phyloP scores from a whole-genome alignment of 2,113 vertebrate genomes.

The Echinops telfairi region DNA sequence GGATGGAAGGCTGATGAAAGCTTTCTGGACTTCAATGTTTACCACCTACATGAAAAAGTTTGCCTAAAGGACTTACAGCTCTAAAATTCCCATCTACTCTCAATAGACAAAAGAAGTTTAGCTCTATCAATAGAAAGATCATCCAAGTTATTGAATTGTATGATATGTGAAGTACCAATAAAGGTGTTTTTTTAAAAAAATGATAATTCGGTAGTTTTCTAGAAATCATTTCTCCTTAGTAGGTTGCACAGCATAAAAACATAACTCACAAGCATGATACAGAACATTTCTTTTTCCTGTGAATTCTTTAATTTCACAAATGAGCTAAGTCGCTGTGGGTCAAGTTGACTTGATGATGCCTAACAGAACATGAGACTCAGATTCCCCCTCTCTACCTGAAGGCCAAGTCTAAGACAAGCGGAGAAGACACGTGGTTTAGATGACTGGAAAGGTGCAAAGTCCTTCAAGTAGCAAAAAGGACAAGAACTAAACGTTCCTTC shows the following conservation, averaged over 20 bases:
- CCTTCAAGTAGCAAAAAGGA: background rate
- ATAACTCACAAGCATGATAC: background rate
- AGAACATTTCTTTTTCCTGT: background rate
- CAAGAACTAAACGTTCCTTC: conserved; percentile 4
- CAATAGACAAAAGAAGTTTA: conserved; percentile 26
- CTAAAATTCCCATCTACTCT: background rate
- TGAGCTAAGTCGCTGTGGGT: background rate
- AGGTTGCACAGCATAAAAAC: background rate
- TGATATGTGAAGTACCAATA: too few species aligned
- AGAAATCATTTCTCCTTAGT: background rate
- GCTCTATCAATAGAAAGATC: background rate
- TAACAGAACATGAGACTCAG: too few species aligned
- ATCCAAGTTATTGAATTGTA: background rate
- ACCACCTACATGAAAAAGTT: background rate
- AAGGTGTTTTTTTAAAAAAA: too few species aligned
- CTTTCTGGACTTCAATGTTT: background rate
- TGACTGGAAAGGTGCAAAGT: background rate
- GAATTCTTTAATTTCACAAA: conserved; percentile 29
- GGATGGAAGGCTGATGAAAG: background rate
- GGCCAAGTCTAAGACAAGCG: background rate
- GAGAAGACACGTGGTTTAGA: background rate
- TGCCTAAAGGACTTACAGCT: background rate
- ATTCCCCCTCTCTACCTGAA: too few species aligned
- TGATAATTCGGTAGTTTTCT: background rate
- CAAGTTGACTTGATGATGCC: too few species aligned